Evolutionary conservation across 1,140 invertebrate genomes (phyloP).

Genomic region (Bombus cullumanus): DNA sequence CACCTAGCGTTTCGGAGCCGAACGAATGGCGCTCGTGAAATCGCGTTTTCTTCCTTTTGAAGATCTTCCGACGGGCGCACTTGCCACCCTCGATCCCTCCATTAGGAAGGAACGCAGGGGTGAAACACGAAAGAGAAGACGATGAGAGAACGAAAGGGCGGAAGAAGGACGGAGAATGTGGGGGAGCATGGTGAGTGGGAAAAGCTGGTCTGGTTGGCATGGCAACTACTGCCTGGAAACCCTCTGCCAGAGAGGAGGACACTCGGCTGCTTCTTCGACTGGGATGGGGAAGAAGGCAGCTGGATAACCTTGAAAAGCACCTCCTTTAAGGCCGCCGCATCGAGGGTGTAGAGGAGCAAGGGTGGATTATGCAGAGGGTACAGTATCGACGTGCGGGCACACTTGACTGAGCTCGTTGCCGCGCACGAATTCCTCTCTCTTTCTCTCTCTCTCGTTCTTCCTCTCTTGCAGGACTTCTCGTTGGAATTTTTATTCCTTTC

Average conservation of each 20-base stretch:
- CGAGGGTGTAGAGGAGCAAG: slow-evolving; percentile 33
- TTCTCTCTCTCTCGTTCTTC: neutral
- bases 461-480: neutral
- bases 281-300: slow-evolving; percentile 29
- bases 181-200: slow-evolving; percentile 34
- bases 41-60: slow-evolving; percentile 72
- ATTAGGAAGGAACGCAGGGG: slow-evolving; percentile 26
- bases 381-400: slow-evolving; percentile 49
- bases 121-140: slow-evolving; percentile 9
- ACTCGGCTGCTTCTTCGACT: slow-evolving; percentile 39
- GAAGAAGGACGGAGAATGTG: neutral
- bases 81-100: slow-evolving; percentile 61
- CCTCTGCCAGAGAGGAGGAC: slow-evolving; percentile 42
- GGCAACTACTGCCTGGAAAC: slow-evolving; percentile 55
- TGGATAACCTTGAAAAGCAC: slow-evolving; percentile 69
- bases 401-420: slow-evolving; percentile 38
- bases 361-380: slow-evolving; percentile 43
- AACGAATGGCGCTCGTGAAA: slow-evolving; percentile 77
- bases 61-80: slow-evolving; percentile 63
- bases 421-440: neutral
- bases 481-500: neutral
- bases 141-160: neutral
- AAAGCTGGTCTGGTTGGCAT: slow-evolving; percentile 62
- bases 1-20: slow-evolving; percentile 44
- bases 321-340: slow-evolving; percentile 54